Base-by-base conservation (phyloP, 2,888 invertebrate genomes). In the Beris chalybata region DNA sequence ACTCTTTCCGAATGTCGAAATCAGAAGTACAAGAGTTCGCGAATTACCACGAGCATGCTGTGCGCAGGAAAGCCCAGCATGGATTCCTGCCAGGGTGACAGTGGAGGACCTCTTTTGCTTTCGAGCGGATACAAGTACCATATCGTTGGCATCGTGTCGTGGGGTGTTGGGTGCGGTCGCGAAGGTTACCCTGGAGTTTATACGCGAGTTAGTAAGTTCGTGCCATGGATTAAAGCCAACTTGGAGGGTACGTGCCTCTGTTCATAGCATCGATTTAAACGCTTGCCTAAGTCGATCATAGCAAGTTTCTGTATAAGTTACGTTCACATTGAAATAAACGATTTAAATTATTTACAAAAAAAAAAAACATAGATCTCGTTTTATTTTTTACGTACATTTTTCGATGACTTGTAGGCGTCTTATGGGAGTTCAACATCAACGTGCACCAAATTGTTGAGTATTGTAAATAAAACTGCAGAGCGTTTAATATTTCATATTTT, bases 71-170 rank as follows among this genome's bases (percentile, higher is more conserved):
- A 87, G 70, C 90, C 91, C 3, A 85, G 86, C 5, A 89, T 90
- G 75, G 93, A 94, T 79, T 93, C 93, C 0, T 94, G 93, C 74
- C 93, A 93, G 80, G 93, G 93, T 0, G 93, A 93, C 78, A 92
- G 92, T 72, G 93, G 93, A 13, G 93, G 93, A 0, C 93, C 93
- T 0, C 81, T 93, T 52, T 82, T 93, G 0, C 81, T 93, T 4
- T 88, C 89, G 70, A 87, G 86, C 71, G 90, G 89, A 43, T 89
- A 90, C 67, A 90, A 88, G 78, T 89, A 86, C 74, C 91, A 92
- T 81, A 89, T 93, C 65, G 89, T 90, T 64, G 93, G 93, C 43
- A 90, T 92, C 72, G 93, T 93, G 0, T 92, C 92, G 0, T 93
- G 92, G 92, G 93, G 93, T 11, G 91, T 92, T 48, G 82, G 83